These are phyloP conservation scores for Pyrrhia umbra DNA, from an alignment of 2,888 invertebrate species.

Conservation along the genomic window DNA sequence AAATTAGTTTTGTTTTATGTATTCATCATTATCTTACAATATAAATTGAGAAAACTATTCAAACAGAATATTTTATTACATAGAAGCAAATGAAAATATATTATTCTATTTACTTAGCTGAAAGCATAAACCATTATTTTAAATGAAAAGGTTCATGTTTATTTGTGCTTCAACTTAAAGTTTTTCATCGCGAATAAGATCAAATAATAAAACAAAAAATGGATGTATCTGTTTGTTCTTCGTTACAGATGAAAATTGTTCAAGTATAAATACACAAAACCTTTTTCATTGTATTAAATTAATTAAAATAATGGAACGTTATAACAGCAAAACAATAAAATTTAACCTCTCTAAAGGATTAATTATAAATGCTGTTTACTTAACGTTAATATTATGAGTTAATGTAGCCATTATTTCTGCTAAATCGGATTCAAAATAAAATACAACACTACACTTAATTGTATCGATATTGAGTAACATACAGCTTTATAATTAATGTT, in stretches of 20 bases:
- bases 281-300: constrained; percentile 14
- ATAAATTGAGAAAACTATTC: neutral
- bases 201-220: neutral
- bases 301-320: neutral
- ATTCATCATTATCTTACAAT: too few species aligned
- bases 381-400: constrained; percentile 31
- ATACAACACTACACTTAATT: neutral
- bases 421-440: constrained; percentile 1
- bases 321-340: constrained; percentile 10
- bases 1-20: too few species aligned
- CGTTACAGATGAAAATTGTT: neutral
- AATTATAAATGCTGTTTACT: constrained; percentile 22
- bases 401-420: constrained; percentile 37
- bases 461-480: neutral
- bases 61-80: neutral
- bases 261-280: constrained; percentile 15
- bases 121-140: neutral
- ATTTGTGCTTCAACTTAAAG: neutral
- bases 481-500: neutral
- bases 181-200: neutral
- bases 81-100: neutral
- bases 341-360: constrained; percentile 1
- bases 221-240: neutral
- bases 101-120: constrained; percentile 7
- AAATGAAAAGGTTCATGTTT: neutral